These are phyloP conservation scores for Cryptotermes secundus DNA, from an alignment of 1,140 invertebrate genomes.

Conservation along the genomic window DNA sequence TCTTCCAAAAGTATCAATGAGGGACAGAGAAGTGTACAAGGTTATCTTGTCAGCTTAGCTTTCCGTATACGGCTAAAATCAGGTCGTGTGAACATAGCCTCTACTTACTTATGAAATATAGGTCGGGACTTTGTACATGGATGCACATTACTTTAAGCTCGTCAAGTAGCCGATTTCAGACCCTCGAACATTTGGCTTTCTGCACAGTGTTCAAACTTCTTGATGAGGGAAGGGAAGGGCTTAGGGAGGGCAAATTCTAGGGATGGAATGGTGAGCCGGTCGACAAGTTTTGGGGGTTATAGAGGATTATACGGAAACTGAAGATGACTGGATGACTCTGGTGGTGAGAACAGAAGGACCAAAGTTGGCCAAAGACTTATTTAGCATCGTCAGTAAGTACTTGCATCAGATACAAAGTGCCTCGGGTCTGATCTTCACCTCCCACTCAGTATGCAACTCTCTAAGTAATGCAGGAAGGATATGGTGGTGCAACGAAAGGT, in stretches of 20 bases:
- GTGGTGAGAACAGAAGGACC: background rate
- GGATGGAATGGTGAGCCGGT: conserved; percentile 1
- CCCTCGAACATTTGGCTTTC: background rate
- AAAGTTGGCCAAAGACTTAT: background rate
- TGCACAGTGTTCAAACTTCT: background rate
- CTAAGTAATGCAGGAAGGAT: background rate
- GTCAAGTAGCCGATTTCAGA: background rate
- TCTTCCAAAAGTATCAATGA: no score
- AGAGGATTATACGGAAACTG: background rate
- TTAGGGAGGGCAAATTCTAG: background rate
- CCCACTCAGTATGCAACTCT: background rate
- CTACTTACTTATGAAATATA: no score
- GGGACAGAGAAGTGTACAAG: no score
- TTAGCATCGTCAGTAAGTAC: background rate
- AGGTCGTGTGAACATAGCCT: no score
- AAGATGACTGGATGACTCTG: background rate
- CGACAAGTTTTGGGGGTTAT: background rate
- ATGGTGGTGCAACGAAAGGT: background rate
- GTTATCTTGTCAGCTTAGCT: no score
- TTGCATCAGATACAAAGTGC: conserved; percentile 12
- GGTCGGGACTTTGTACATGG: background rate
- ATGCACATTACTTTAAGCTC: background rate
- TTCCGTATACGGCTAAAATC: no score
- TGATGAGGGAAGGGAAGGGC: background rate
- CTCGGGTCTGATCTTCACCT: background rate